Base-by-base conservation (phyloP, 2,888 invertebrate species). In the Stegana nigrithorax region DNA sequence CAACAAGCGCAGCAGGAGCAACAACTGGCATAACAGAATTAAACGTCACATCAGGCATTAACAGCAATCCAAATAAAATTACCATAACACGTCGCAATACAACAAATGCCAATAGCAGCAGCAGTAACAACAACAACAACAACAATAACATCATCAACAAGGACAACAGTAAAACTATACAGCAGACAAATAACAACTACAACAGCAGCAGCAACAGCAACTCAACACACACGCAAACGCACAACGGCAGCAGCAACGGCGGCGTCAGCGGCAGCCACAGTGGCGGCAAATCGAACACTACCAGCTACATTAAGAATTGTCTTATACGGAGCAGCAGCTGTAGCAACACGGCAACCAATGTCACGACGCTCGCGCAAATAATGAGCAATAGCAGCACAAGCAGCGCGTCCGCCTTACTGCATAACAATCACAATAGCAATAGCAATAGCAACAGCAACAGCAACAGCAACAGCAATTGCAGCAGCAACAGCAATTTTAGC, bases 331-430 rank as follows among this genome's bases (percentile, higher is more conserved):
- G 83, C 70, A 81, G 81, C 72, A 81, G 82, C 70, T 82, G 81
- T 72, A 81, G 82, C 73, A 82, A 81, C 72, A 82, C 80, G 47
- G 81, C 77, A 57, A 82, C 75, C 67, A 82, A 81, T 73, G 80
- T 81, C 70, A 81, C 81, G 26, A 82, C 81, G 17, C 55, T 81
- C 75, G 81, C 81, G 50, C 81, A 81, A 78, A 81, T 81, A 73
- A 78, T 81, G 81, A 81, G 82, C 75, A 83, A 81, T 62, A 83
- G 81, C 74, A 82, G 73, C 72, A 78, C 76, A 42, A 80, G 73
- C 73, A 80, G 76, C 67, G 75, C 80, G 2, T 67, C 76, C 68
- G 75, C 75, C 67, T 65, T 78, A 70, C 69, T 73, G 63, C 77
- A 73, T 70, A 74, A 29, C 55, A 58, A 68, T 23, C 36, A 58